Evolutionary conservation across 2,888 invertebrate species (phyloP), one percentile per base, ranked within the genome.

Genomic region (Rhagium mordax): DNA sequence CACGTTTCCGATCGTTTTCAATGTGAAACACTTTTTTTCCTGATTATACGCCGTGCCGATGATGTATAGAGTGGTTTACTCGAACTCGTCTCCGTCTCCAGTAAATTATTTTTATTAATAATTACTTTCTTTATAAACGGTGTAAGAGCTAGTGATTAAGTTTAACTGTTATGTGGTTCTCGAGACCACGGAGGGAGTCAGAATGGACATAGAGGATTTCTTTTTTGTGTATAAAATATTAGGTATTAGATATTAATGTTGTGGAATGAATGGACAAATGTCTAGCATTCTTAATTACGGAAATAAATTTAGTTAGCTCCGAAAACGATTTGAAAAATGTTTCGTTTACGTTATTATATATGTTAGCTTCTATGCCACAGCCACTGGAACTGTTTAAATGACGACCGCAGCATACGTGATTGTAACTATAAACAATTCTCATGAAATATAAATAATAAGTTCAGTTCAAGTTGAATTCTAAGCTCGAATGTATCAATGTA

Each of bases 71-170:
- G 20, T 20, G 53, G 53, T 55, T 55, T 21, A 18, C 49, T 49
- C 48, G n/a, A n/a, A n/a, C 29, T 5, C 29, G 48, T 15, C 16
- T 16, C 16, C 7, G 49, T 49, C 49, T 55, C 53, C 21, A 20
- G 21, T 55, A 55, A 55, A 21, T 55, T 55, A 55, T 21, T 55
- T 55, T 55, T 55, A 21, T 55, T 55, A 55, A 55, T 55, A 55
- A 55, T 21, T 55, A 55, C 49, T 49, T 18, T 18, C 18, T 49
- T 33, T 33, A 33, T 33, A 33, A 2, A 16, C 18, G 16, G 49
- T 16, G 49, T 49, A 16, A 49, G 49, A 18, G 49, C 16, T 10
- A 18, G 49, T 49, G 49, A 15, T 49, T 49, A 15, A 13, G 10
- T 13, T 33, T 33, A 33, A 33, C 33, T 33, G 33, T 33, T 33